Evolutionary conservation across 2,797 vertebrate species (phyloP).

Genomic region (Gobionotothen gibberifrons): DNA sequence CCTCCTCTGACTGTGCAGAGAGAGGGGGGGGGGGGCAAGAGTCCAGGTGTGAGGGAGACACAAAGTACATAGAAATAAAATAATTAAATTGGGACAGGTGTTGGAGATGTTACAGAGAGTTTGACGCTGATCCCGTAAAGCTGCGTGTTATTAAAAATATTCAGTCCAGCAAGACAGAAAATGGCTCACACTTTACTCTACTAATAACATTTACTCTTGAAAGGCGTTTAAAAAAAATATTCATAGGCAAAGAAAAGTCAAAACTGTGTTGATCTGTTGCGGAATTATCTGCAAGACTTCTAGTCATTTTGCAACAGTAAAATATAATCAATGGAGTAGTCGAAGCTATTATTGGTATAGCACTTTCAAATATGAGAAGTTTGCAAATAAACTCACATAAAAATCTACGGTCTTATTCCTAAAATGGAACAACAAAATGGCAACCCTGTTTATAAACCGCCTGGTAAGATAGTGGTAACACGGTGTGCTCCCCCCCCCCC

Average conservation of each 20-base stretch:
- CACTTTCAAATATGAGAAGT: slow-evolving; percentile 7
- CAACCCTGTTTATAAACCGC: slow-evolving; percentile 44
- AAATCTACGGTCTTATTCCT: not conserved
- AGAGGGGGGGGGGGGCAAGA: not conserved
- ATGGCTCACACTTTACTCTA: not conserved
- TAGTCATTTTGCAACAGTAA: not conserved
- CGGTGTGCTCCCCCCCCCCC: not conserved
- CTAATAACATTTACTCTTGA: not conserved
- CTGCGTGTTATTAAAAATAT: slow-evolving; percentile 30
- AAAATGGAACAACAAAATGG: slow-evolving; percentile 57
- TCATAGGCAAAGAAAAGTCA: not conserved
- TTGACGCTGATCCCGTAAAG: slow-evolving; percentile 6
- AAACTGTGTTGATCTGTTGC: not conserved
- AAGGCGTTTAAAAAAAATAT: not conserved
- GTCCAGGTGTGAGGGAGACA: slow-evolving; percentile 44
- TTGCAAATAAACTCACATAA: not conserved
- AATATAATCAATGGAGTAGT: not conserved
- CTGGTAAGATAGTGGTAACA: slow-evolving; percentile 43
- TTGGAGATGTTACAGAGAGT: not conserved
- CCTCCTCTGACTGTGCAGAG: slow-evolving; percentile 20
- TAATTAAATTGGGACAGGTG: slow-evolving; percentile 26
- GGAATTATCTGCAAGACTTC: not conserved
- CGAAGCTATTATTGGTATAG: not conserved
- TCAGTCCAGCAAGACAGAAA: not conserved
- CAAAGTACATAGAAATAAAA: slow-evolving; percentile 9